Evolutionary conservation across 2,797 vertebrate genomes (phyloP).

Genomic region (Tarsius wallacei): DNA sequence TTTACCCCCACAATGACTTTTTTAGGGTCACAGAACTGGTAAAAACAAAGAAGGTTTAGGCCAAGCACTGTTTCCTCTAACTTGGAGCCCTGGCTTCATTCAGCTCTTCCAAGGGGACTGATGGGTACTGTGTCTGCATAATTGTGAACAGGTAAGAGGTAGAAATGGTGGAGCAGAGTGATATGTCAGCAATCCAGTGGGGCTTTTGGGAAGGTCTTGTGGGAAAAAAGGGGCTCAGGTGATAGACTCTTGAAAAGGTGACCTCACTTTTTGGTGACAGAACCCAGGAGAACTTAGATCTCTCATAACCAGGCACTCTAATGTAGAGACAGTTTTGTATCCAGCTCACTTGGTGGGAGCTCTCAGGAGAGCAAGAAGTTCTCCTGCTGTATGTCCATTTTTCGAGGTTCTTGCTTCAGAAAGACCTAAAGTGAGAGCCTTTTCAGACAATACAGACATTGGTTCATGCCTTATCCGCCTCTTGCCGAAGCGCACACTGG

Average conservation of each 20-base stretch:
- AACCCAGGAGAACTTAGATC: background rate
- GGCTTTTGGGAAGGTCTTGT: too few relatives aligned
- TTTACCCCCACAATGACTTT: too few relatives aligned
- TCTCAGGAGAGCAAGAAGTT: background rate
- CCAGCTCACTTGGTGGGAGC: background rate
- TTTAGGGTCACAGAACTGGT: too few relatives aligned
- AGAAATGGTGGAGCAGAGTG: too few relatives aligned
- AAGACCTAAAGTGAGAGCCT: background rate
- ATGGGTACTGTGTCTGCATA: too few relatives aligned
- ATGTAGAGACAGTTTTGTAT: background rate
- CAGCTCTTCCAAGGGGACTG: too few relatives aligned
- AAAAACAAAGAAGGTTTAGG: too few relatives aligned
- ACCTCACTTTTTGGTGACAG: background rate
- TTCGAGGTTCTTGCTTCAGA: too few relatives aligned
- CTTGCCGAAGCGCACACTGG: too few relatives aligned
- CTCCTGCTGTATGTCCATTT: rapidly evolving
- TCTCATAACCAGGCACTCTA: background rate
- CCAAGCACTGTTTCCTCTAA: too few relatives aligned
- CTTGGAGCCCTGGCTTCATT: too few relatives aligned
- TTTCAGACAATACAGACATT: background rate
- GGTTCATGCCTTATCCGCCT: rapidly evolving
- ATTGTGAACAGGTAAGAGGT: too few relatives aligned
- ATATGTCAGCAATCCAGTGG: background rate
- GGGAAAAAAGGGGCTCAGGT: background rate
- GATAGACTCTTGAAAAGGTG: background rate